Percentiles rank a stretch among this genome's conserved stretches.
These are phyloP conservation scores for Urophycis tenuis DNA, from an alignment of 2,797 vertebrate genomes.

Conservation along the genomic window DNA sequence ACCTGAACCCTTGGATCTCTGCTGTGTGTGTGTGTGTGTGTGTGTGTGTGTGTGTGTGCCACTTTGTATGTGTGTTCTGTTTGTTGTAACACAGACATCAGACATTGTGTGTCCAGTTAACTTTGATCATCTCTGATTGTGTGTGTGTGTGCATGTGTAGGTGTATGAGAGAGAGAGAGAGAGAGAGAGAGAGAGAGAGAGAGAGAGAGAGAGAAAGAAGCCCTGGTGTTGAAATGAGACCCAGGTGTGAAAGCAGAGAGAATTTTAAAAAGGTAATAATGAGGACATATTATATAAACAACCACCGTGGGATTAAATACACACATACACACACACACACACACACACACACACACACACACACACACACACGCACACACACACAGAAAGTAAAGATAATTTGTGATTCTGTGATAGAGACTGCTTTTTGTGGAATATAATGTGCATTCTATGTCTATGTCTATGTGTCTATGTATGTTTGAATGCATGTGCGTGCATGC, in stretches of 20 bases:
- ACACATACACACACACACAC: neutral
- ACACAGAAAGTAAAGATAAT: too few species aligned
- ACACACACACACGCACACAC: too few species aligned
- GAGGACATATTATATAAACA: neutral
- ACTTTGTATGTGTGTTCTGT: constrained; percentile 20
- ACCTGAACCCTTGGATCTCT: neutral
- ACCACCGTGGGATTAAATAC: neutral
- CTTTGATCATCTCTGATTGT: neutral
- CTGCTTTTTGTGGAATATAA: neutral
- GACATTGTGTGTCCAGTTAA: neutral
- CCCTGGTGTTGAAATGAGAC: neutral
- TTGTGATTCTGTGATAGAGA: too few species aligned
- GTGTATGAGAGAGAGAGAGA: neutral
- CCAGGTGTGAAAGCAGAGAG: neutral
- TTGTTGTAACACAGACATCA: neutral
- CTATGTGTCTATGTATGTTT: constrained; percentile 7
- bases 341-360: neutral
- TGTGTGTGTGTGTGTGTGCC: constrained; percentile 11
- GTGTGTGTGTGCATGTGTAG: neutral
- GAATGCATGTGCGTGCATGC: constrained; percentile 8
- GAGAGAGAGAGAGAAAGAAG: too few species aligned
- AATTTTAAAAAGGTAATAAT: neutral
- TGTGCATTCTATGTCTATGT: constrained; percentile 9
- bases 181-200: too few species aligned
- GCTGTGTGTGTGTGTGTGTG: constrained; percentile 19